A percentile compares a stretch with the other conserved stretches of the same genome.
These are phyloP conservation scores for Benthosema pterotum DNA, from an alignment of 2,797 vertebrate genomes.

Conservation along the genomic window DNA sequence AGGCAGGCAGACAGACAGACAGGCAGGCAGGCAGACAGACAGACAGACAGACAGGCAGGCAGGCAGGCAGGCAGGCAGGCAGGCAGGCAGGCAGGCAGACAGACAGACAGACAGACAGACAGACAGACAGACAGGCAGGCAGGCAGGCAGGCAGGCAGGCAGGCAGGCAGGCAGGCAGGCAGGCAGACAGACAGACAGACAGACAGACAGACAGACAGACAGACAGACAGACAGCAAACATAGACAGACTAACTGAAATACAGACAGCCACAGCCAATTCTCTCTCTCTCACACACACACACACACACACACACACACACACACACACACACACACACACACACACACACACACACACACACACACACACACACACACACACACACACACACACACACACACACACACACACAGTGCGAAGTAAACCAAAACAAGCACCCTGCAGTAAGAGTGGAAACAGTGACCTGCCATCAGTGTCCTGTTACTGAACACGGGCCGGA, in stretches of 20 bases:
- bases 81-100: constrained; percentile 3
- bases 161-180: neutral
- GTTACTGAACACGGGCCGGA: too few species aligned
- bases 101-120: neutral
- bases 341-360: neutral
- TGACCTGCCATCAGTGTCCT: too few species aligned
- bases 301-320: too few species aligned
- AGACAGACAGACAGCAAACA: neutral
- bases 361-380: too few species aligned
- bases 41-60: neutral
- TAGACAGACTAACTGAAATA: neutral
- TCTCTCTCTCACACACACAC: neutral
- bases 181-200: neutral
- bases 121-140: neutral
- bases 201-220: constrained; percentile 3
- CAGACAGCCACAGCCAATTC: neutral
- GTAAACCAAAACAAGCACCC: too few species aligned
- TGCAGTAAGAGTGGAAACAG: too few species aligned
- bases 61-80: neutral
- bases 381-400: too few species aligned
- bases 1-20: neutral
- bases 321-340: neutral
- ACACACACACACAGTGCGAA: too few species aligned
- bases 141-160: neutral
- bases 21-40: neutral